Evolutionary conservation across 2,888 invertebrate species (phyloP).

Genomic region (Drosophila histrio): DNA sequence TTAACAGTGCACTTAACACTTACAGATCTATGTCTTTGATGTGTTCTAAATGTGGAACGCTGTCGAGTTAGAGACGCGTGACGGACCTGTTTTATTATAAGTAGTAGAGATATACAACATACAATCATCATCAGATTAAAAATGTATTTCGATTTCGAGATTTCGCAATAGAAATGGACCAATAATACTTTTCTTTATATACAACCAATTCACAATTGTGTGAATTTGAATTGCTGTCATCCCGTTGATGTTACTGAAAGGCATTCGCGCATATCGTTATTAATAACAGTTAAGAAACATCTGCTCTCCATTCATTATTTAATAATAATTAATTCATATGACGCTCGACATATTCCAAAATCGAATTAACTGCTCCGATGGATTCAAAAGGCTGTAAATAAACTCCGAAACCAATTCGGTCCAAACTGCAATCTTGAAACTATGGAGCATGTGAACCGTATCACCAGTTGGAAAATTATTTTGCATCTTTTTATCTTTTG

Average conservation of each 20-base stretch:
- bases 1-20: conserved; percentile 84
- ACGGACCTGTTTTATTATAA: conserved; percentile 86
- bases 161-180: conserved; percentile 3
- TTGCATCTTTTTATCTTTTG: conserved; percentile 4
- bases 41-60: conserved; percentile 87
- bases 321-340: neutral
- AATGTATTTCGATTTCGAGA: conserved; percentile 25
- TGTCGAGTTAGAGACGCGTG: conserved; percentile 90
- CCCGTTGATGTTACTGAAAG: neutral
- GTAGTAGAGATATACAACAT: conserved; percentile 72
- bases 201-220: neutral
- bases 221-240: neutral
- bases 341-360: conserved; percentile 19
- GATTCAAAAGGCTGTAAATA: conserved; percentile 22
- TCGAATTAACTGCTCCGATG: conserved; percentile 13
- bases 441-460: conserved; percentile 27
- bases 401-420: conserved; percentile 26
- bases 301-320: conserved; percentile 30
- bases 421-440: conserved; percentile 21
- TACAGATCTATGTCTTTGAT: conserved; percentile 89
- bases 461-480: conserved; percentile 20
- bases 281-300: neutral
- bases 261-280: neutral
- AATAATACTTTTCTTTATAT: conserved; percentile 2
- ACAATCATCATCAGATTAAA: conserved; percentile 47